Base-by-base conservation (phyloP, 92 coral and sea anemone genomes). In the Pocillopora grandis region DNA sequence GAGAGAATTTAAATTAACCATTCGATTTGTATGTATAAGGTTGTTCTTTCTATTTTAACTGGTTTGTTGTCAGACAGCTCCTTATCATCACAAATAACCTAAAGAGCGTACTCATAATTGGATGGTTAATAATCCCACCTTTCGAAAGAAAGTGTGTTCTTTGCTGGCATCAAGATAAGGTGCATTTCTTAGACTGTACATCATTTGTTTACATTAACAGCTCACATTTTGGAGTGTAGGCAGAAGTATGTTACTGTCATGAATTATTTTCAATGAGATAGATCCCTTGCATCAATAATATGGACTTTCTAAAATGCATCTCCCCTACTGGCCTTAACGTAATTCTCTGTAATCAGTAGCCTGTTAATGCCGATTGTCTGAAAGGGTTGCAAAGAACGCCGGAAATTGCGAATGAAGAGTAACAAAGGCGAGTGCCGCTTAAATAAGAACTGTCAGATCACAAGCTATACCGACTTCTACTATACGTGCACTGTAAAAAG, bases 401-500 rank as follows among this genome's bases (percentile, higher is more conserved):
- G 80, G 80, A 83, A 73, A 83, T 83, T 74, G 15, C 23, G 17
- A 35, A 79, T 31, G 52, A 62, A 62, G 49, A 21, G 31, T 65
- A 63, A 73, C 73, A 63, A 83, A 83, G 75, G 79, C 65, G 19
- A 64, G 20, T 42, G 65, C 18, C 52, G 13, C 52, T 31, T 62
- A 70, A 82, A 62, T 72, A 27, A 20, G 8, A 63, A 73, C 73
- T 73, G 86, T 83, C 86, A 83, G 12, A 74, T 48, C 79, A 61
- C 36, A 72, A 48, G 61, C 61, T 17, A 42, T 37, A 62, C 73
- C 80, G 80, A 73, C 80, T 58, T 83, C 33, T 19, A 83, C 35
- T 20, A 62, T 65, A 64, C 67, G 60, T 57, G 36, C 64, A 20
- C 59, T 13, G 27, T 36, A 18, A n/a, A 71, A 42, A 59, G 16